Evolutionary conservation across 2,113 vertebrate genomes (phyloP), one percentile per base, ranked within the genome.

Genomic region (Hypocryptadius cinnamomeus): DNA sequence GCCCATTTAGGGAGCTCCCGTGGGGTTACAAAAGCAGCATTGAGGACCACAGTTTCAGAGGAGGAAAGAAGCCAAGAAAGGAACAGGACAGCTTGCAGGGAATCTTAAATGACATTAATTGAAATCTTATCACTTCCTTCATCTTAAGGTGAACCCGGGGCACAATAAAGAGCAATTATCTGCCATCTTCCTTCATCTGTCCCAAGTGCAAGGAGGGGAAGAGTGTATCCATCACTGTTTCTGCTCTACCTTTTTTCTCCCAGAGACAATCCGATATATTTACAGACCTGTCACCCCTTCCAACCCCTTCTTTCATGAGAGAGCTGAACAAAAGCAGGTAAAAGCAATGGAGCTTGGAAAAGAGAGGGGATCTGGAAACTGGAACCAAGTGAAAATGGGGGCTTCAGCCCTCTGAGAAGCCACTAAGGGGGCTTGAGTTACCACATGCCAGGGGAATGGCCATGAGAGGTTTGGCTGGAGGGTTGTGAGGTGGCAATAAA

Each of bases 41-140:
- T 93, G 95, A 95, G 78, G 89, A 77, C 80, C 94, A 50, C 21
- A 0, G 6, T 60, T 89, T 57, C 61, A 85, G 89, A 82, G 87
- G 44, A 77, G 91, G 87, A 53, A 72, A 77, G 89, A 45, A 95
- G 65, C 87, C 48, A 69, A 81, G 94, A 95, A 91, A 85, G 91
- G 83, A 85, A 3, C 39, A 64, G 95, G 89, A 85, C 93, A 93
- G 87, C 95, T 96, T 95, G 91, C 74, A 60, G 71, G 71, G 89
- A 95, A 94, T 89, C 90, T 81, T 92, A 89, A 93, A 89, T 90
- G 95, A 96, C 95, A 86, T 94, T 91, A 89, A 96, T 94, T 96
- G 95, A 94, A 96, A 95, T 95, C 60, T 91, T 96, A 94, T 90
- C 85, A 47, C 44, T 94, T 80, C 51, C 66, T 94, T 93, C 74